Conservation (phyloP, 1,140 invertebrate genomes). For the Nylanderia fulva region DNA sequence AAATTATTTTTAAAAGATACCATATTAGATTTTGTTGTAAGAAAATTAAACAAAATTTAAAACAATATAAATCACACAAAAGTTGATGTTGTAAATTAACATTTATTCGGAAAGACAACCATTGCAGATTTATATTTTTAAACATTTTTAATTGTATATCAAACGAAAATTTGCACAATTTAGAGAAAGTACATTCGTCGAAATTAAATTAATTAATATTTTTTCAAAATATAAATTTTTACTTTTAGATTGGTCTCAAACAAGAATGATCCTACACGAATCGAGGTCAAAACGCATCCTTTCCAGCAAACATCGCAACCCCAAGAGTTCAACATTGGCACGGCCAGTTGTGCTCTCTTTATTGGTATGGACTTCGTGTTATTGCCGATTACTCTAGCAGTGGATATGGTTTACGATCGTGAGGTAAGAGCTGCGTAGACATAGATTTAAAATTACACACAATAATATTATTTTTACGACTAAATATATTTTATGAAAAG, state of each 20-base stretch:
- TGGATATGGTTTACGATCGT: constrained; percentile 94
- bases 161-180: not conserved
- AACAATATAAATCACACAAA: not conserved
- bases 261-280: constrained; percentile 78
- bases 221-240: constrained; percentile 45
- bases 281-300: constrained; percentile 88
- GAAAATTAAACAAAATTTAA: not conserved
- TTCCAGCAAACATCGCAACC: constrained; percentile 90
- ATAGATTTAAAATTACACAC: not conserved
- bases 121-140: not conserved
- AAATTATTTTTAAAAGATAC: constrained; percentile 12
- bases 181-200: not conserved
- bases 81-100: not conserved
- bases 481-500: not conserved
- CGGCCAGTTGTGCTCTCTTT: constrained; percentile 90
- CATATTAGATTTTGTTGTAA: not conserved
- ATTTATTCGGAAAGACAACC: not conserved
- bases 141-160: not conserved
- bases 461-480: not conserved
- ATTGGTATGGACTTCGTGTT: constrained; percentile 93
- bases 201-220: not conserved
- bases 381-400: constrained; percentile 91
- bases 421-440: constrained; percentile 88
- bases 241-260: constrained; percentile 75
- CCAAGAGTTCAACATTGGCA: constrained; percentile 90